Evolutionary conservation across 2,797 vertebrate genomes (phyloP).

Genomic region (Oceanodroma leucorhoa): DNA sequence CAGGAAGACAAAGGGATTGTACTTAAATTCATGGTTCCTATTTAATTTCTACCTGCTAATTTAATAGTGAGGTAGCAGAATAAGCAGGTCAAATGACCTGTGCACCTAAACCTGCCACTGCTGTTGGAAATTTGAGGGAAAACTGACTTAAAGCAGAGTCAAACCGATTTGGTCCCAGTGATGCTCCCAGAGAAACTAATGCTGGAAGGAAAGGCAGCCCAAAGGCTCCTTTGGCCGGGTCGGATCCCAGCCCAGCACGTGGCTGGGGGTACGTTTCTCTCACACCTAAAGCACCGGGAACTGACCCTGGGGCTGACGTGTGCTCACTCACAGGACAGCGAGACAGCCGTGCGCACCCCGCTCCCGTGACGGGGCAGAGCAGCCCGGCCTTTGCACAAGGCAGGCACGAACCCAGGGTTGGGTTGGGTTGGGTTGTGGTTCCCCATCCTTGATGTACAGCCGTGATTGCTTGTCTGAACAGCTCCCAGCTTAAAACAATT

Average conservation of each 20-base stretch:
- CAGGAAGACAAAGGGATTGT: not conserved
- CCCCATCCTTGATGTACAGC: accelerated
- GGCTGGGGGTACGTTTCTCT: not conserved
- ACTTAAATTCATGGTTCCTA: not conserved
- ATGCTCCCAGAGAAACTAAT: not conserved
- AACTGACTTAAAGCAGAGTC: not conserved
- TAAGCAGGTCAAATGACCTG: not conserved
- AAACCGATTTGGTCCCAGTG: not conserved
- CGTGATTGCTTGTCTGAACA: accelerated
- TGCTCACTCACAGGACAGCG: accelerated
- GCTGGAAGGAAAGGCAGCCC: not conserved
- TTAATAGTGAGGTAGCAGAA: not conserved
- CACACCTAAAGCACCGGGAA: not conserved
- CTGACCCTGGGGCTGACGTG: not conserved
- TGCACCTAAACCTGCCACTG: not conserved
- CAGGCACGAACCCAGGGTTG: not conserved
- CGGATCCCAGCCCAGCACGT: not conserved
- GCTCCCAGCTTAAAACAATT: not conserved
- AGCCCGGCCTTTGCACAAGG: not conserved
- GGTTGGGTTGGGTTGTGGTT: not conserved
- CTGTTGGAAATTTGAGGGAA: not conserved
- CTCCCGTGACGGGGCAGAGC: not conserved
- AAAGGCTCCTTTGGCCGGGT: not conserved
- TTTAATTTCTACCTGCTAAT: not conserved
- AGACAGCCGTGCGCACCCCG: not conserved